Evolutionary conservation across 37 sponge, comb jelly and placozoan species (phyloP).

Genomic region (Agelas oroides): DNA sequence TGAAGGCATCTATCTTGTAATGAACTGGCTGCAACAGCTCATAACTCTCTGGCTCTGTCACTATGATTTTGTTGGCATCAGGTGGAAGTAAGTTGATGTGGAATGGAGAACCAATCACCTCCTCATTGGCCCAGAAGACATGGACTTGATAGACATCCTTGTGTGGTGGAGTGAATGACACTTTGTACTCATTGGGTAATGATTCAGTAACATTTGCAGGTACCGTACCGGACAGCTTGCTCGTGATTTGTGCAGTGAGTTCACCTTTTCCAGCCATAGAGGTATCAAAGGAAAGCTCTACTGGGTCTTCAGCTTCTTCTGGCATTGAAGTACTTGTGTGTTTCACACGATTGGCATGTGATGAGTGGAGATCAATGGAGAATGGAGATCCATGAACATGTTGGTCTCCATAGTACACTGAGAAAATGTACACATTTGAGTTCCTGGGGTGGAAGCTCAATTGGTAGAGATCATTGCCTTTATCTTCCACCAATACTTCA

Average conservation of each 20-base stretch:
- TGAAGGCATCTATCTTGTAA: conserved; percentile 48
- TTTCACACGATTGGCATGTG: conserved; percentile 37
- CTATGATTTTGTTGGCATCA: conserved; percentile 47
- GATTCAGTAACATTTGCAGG: conserved; percentile 23
- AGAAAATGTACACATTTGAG: conserved; percentile 44
- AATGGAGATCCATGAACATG: conserved; percentile 75
- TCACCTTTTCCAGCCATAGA: conserved; percentile 64
- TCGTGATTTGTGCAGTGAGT: conserved; percentile 35
- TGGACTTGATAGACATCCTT: conserved; percentile 32
- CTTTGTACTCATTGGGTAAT: conserved; percentile 6
- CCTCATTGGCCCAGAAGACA: conserved; percentile 27
- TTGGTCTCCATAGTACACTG: conserved; percentile 38
- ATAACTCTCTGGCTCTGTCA: conserved; percentile 40
- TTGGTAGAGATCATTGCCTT: not conserved
- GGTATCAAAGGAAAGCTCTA: conserved; percentile 46
- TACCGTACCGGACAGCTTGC: conserved; percentile 16
- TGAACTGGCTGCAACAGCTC: conserved; percentile 13
- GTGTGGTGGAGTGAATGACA: conserved; percentile 32
- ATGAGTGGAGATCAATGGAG: conserved; percentile 48
- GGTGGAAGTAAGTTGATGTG: conserved; percentile 33
- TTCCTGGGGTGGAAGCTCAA: conserved; percentile 43
- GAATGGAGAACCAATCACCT: conserved; percentile 47
- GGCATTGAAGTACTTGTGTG: conserved; percentile 17
- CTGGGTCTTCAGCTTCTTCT: conserved; percentile 15
- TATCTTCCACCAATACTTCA: conserved; percentile 31